Evolutionary conservation across 2,888 invertebrate species (phyloP).

Genomic region (Bimastos eiseni): DNA sequence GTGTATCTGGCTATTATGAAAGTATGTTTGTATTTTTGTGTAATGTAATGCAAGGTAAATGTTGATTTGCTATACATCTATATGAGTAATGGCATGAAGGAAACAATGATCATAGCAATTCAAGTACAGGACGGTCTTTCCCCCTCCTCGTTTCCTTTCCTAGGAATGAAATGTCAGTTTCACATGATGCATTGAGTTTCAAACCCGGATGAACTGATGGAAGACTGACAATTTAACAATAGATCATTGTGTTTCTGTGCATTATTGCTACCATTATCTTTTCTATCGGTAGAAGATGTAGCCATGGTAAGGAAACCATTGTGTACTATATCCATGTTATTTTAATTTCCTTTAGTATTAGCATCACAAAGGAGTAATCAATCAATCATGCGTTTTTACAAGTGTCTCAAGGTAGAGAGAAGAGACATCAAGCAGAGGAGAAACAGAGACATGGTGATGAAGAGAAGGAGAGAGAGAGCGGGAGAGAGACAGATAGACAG

Average conservation of each 20-base stretch:
- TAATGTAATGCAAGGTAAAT: neutral
- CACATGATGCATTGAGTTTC: neutral
- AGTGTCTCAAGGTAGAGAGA: neutral
- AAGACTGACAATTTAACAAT: neutral
- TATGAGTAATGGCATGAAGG: neutral
- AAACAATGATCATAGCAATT: neutral
- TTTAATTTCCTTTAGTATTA: neutral
- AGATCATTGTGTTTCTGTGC: neutral
- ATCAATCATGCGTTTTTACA: conserved; percentile 1
- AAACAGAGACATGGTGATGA: neutral
- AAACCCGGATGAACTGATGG: neutral
- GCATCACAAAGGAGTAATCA: neutral
- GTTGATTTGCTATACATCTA: neutral
- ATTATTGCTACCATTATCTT: neutral
- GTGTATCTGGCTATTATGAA: neutral
- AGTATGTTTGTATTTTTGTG: neutral
- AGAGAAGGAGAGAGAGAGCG: neutral
- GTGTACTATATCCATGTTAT: neutral
- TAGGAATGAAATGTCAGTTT: neutral
- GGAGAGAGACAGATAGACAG: no score
- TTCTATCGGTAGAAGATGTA: neutral
- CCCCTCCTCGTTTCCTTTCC: neutral
- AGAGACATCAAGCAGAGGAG: neutral
- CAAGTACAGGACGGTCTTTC: neutral
- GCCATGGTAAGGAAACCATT: neutral